phyloP scores from a whole-genome alignment of 2,888 invertebrate genomes.

The Harpalus rufipes region DNA sequence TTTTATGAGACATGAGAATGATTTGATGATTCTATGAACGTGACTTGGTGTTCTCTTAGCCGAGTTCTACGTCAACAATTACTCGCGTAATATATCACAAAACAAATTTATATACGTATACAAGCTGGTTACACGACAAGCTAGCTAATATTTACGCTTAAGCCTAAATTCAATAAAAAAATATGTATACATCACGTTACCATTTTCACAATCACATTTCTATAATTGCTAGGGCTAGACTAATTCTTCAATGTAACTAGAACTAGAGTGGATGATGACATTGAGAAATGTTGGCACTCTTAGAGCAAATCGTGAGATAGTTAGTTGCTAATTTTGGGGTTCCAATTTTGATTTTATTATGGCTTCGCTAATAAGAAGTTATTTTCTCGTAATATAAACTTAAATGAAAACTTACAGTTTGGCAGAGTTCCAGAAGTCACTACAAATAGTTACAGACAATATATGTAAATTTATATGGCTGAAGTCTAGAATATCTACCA shows the following conservation, averaged over 20 bases:
- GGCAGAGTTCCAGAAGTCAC: background rate
- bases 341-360: conserved; percentile 36
- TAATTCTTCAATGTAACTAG: conserved; percentile 27
- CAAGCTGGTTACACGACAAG: conserved; percentile 38
- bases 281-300: conserved; percentile 40
- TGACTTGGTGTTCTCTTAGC: conserved; percentile 42
- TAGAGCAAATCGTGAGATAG: conserved; percentile 25
- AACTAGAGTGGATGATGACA: conserved; percentile 12
- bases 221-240: conserved; percentile 14
- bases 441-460: no score
- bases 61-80: conserved; percentile 48
- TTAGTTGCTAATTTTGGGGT: conserved; percentile 19
- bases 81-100: conserved; percentile 43
- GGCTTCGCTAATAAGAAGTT: conserved; percentile 47
- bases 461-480: no score
- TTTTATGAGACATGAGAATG: background rate
- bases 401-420: background rate
- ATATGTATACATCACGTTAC: conserved; percentile 45
- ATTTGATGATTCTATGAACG: background rate
- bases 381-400: background rate
- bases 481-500: no score
- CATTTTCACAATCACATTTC: conserved; percentile 47
- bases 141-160: conserved; percentile 50
- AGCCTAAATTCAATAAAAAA: conserved; percentile 57
- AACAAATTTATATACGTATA: conserved; percentile 25